Evolutionary conservation across 2,888 invertebrate genomes (phyloP), one percentile per base, ranked within the genome.

Genomic region (Euzophera pinguis): DNA sequence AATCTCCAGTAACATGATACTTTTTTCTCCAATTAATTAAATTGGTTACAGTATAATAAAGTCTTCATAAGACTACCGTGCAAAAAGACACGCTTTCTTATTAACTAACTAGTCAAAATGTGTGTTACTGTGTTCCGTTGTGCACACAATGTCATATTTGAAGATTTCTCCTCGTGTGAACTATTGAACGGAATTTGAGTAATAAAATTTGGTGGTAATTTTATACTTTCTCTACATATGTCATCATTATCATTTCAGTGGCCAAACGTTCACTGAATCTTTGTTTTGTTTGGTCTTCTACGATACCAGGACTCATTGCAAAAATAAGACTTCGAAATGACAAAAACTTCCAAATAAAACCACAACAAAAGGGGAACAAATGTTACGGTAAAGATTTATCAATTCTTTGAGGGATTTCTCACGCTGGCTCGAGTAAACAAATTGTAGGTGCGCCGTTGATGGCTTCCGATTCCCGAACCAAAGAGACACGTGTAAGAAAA

Each of bases 391-490:
- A 8, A 10, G n/a, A 38, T 27, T 27, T 27, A 51, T 51, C 17
- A 34, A 17, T 35, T 49, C 38, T 41, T 39, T 39, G 39, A 43
- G 43, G 16, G 14, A 32, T 43, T 42, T 14, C 42, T 8, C 8
- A 29, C 41, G 17, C 37, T 22, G 22, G n/a, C 6, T 37, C 37
- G 22, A 35, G 50, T 32, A 43, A 50, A 50, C 51, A 51, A 51
- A 51, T 51, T 43, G 43, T 37, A 43, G 51, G 35, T 43, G 42
- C 17, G 35, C 37, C n/a, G 50, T 41, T 42, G 50, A 51, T 43
- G 43, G 51, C 37, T 42, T 43, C 35, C 43, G 43, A 43, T 45
- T 35, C 22, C 43, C 27, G 51, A 35, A 22, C 35, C 51, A 27
- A 35, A 14, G 35, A 35, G 51, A 43, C 41, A 51, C 51, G 43